Percentiles rank a stretch among this genome's conserved stretches.
phyloP scores from a whole-genome alignment of 2,888 invertebrate species.

The Orgyia antiqua region DNA sequence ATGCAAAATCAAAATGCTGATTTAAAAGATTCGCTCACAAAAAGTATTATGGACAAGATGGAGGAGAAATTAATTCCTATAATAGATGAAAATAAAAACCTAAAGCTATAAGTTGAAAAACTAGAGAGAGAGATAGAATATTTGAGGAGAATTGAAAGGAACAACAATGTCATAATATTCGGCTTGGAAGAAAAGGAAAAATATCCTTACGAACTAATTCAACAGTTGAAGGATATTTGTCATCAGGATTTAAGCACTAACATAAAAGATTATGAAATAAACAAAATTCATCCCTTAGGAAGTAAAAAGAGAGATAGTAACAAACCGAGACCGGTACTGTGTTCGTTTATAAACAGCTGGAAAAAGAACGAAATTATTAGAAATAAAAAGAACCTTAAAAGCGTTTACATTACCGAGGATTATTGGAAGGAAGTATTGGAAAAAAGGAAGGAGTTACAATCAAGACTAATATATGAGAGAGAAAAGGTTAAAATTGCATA shows the following conservation, averaged over 20 bases:
- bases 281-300: slow-evolving; percentile 17
- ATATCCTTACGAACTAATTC: too few species aligned
- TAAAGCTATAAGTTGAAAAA: slow-evolving; percentile 21
- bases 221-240: slow-evolving; percentile 16
- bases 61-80: slow-evolving; percentile 23
- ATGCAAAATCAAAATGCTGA: background rate
- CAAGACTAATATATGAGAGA: too few species aligned
- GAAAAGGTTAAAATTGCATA: too few species aligned
- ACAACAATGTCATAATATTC: slow-evolving; percentile 20
- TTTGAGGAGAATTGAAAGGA: slow-evolving; percentile 15
- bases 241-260: too few species aligned
- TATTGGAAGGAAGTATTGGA: too few species aligned
- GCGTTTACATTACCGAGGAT: too few species aligned
- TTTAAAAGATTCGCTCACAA: slow-evolving; percentile 6
- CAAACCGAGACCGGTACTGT: too few species aligned
- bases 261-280: slow-evolving; percentile 18
- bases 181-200: slow-evolving; percentile 18
- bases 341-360: too few species aligned
- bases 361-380: background rate
- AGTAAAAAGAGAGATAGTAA: too few species aligned
- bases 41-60: slow-evolving; percentile 7
- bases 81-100: slow-evolving; percentile 20
- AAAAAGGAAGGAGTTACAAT: too few species aligned
- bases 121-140: slow-evolving; percentile 21
- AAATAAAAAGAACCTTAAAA: background rate